Evolutionary conservation across 2,113 vertebrate genomes (phyloP), one percentile per base, ranked within the genome.

Genomic region (Sebastes fasciatus): DNA sequence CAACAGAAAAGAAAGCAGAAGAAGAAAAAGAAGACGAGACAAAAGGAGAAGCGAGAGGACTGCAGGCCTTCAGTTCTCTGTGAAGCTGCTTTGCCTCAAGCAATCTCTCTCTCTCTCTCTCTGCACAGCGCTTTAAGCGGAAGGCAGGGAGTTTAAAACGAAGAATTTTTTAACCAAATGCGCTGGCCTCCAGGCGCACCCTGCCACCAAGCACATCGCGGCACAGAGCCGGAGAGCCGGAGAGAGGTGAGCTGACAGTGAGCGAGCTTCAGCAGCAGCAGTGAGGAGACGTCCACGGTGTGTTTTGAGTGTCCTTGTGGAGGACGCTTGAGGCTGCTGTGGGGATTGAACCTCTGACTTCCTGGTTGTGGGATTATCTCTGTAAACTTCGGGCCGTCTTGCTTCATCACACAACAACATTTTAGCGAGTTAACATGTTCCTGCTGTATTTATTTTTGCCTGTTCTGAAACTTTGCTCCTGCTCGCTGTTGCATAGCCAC

Each of bases 61-160:
- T 62, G 82, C 83, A 83, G 91, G 85, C 82, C 77, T 61, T 78
- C 66, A 54, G 70, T 88, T 88, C 81, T 78, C 80, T 83, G 73
- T 89, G 88, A 87, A 90, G 87, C 86, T 81, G 40, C 85, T 84
- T 79, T 10, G 83, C 88, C 91, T 77, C 69, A 2, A 85, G 86
- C 90, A 1, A 57, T 84, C 74, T 78, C 75, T 46, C 34, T 43
- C 42, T 58, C 74, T 66, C 21, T 45, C 71, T 83, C 62, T 81
- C 34, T 34, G 3, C 34, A 34, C 34, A 34, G 45, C 5, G 73
- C 85, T 90, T 73, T 74, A 74, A 91, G 80, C 77, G 86, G 80
- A 79, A 85, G 67, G 80, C 74, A 84, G 46, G 49, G 75, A 90
- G 85, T 87, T 87, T 79, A 84, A 84, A 89, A 80, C 62, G 74